Evolutionary conservation across 2,113 vertebrate species (phyloP).

Genomic region (Alces alces): DNA sequence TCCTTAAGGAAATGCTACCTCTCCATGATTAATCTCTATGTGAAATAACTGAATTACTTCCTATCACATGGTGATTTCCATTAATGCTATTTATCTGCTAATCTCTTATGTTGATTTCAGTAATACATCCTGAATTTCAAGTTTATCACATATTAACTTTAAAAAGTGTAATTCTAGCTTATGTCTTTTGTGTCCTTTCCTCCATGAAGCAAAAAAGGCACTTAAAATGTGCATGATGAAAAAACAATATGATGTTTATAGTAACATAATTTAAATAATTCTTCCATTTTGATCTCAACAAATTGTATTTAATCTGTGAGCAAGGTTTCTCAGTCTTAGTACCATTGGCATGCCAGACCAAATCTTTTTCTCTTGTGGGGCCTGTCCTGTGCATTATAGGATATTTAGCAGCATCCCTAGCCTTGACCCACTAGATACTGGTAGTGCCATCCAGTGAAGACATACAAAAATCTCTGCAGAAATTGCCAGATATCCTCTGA

Average conservation of each 20-base stretch:
- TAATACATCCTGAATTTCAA: slow-evolving; percentile 9
- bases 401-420: not conserved
- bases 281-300: not conserved
- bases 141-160: not conserved
- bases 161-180: not conserved
- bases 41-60: slow-evolving; percentile 20
- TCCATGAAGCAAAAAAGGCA: slow-evolving; percentile 28
- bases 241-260: not conserved
- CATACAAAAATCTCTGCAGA: not conserved
- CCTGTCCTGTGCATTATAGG: not conserved
- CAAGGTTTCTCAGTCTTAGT: not conserved
- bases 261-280: slow-evolving; percentile 21
- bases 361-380: not conserved
- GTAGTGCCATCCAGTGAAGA: not conserved
- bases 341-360: not conserved
- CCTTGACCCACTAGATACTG: not conserved
- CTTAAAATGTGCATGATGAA: not conserved
- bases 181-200: not conserved
- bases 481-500: not conserved
- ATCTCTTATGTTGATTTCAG: not conserved
- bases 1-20: not conserved
- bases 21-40: slow-evolving; percentile 5
- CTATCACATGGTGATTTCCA: not conserved
- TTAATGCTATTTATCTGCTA: slow-evolving; percentile 14
- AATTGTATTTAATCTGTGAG: not conserved